Percentiles rank a stretch among this genome's conserved stretches.
Evolutionary conservation across 2,888 invertebrate genomes (phyloP).

Genomic region (Hoplodrina ambigua): DNA sequence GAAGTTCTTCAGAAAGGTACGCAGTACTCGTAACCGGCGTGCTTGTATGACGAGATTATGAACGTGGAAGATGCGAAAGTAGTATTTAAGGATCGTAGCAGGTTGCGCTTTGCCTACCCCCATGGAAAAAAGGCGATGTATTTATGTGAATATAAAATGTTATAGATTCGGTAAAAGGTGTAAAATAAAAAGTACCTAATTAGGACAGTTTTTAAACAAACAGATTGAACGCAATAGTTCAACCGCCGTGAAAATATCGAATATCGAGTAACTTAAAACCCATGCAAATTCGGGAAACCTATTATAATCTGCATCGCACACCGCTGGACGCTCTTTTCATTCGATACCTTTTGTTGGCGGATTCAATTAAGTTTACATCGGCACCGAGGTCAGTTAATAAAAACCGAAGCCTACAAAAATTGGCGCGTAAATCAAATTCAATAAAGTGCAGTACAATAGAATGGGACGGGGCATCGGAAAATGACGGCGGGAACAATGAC

Average conservation of each 20-base stretch:
- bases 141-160: too few relatives aligned
- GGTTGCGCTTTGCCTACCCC: too few relatives aligned
- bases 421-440: constrained; percentile 89
- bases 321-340: constrained; percentile 89
- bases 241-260: constrained; percentile 84
- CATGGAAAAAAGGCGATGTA: too few relatives aligned
- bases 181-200: constrained; percentile 32
- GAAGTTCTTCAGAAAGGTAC: too few relatives aligned
- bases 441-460: constrained; percentile 87
- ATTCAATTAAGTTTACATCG: constrained; percentile 91
- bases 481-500: constrained; percentile 81
- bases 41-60: too few relatives aligned
- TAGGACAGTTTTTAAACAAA: constrained; percentile 63
- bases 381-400: constrained; percentile 90
- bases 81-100: too few relatives aligned
- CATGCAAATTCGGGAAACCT: constrained; percentile 88
- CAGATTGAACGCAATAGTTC: constrained; percentile 78
- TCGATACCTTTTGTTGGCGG: constrained; percentile 88
- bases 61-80: too few relatives aligned
- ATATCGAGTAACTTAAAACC: constrained; percentile 86
- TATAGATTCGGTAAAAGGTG: not conserved
- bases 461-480: constrained; percentile 78
- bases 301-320: constrained; percentile 90
- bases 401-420: constrained; percentile 89
- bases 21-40: too few relatives aligned